Percentiles rank a stretch among this genome's conserved stretches.
Evolutionary conservation across 2,113 vertebrate species (phyloP).

Genomic region (Rhombomys opimus): DNA sequence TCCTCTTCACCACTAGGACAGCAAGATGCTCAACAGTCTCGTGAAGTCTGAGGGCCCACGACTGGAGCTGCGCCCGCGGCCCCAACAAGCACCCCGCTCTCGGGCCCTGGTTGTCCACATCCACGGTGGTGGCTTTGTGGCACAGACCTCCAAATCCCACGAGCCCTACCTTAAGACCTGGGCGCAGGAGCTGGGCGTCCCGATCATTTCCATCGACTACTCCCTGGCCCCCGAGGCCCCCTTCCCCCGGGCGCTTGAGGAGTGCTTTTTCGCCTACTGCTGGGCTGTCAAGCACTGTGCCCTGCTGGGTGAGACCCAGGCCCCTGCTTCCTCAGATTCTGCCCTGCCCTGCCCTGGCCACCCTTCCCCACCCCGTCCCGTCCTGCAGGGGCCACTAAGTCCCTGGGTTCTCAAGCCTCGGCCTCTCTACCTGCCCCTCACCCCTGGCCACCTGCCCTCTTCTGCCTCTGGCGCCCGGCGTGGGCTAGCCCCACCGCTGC

Average conservation of each 20-base stretch:
- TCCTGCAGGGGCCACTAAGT: neutral
- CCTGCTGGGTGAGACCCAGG: conserved; percentile 88
- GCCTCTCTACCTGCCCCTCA: neutral
- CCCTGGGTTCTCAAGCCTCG: neutral
- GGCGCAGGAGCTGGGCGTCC: conserved; percentile 92
- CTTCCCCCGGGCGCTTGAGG: conserved; percentile 94
- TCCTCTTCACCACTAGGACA: conserved; percentile 87
- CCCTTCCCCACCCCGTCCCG: neutral
- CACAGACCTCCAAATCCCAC: conserved; percentile 95
- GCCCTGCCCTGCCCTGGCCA: neutral
- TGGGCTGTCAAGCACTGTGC: conserved; percentile 93
- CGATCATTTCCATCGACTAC: conserved; percentile 95
- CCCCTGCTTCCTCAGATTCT: neutral
- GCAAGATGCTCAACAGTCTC: conserved; percentile 88
- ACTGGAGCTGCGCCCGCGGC: conserved; percentile 89
- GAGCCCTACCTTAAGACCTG: conserved; percentile 95
- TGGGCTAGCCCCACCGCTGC: neutral
- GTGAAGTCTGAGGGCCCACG: conserved; percentile 88
- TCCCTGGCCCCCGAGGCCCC: conserved; percentile 94
- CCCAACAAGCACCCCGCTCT: conserved; percentile 86
- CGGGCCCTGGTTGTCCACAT: conserved; percentile 91
- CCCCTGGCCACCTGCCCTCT: neutral
- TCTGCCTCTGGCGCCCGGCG: neutral
- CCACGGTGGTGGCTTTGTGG: conserved; percentile 95
- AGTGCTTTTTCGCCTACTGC: conserved; percentile 96